Percentiles rank a stretch among this genome's conserved stretches.
Evolutionary conservation across 2,888 invertebrate species (phyloP).

Genomic region (Phania funesta): DNA sequence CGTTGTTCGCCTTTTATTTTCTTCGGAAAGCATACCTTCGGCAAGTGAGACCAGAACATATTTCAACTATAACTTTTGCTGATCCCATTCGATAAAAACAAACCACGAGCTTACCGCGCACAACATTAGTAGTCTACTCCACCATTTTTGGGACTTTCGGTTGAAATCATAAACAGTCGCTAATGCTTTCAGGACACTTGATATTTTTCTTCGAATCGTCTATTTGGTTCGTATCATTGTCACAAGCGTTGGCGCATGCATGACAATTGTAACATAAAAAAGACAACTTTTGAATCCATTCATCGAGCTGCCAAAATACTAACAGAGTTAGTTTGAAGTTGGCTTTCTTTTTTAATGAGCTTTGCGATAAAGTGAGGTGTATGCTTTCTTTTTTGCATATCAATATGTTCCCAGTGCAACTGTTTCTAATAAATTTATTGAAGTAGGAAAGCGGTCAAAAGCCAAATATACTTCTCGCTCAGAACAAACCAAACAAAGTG

Average conservation of each 20-base stretch:
- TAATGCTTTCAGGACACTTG: not conserved
- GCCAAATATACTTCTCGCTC: not conserved
- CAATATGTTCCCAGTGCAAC: no score
- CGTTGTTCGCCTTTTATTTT: not conserved
- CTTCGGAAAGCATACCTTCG: not conserved
- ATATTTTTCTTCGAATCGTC: no score
- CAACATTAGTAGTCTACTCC: not conserved
- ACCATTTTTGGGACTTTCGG: not conserved
- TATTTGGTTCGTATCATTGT: not conserved
- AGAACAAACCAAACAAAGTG: not conserved
- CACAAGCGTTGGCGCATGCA: not conserved
- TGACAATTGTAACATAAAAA: not conserved
- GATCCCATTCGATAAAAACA: not conserved
- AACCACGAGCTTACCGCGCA: not conserved
- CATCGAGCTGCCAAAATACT: slow-evolving; percentile 8
- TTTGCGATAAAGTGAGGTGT: not conserved
- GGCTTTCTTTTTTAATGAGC: not conserved
- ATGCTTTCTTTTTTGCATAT: no score
- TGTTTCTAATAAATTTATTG: not conserved
- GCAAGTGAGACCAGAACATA: not conserved
- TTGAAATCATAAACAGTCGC: not conserved
- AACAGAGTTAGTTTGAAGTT: slow-evolving; percentile 14
- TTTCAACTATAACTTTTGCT: not conserved
- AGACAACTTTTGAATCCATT: slow-evolving; percentile 20
- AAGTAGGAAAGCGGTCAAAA: no score